Evolutionary conservation across 2,113 vertebrate species (phyloP).

Genomic region (Pachyramphus minor): DNA sequence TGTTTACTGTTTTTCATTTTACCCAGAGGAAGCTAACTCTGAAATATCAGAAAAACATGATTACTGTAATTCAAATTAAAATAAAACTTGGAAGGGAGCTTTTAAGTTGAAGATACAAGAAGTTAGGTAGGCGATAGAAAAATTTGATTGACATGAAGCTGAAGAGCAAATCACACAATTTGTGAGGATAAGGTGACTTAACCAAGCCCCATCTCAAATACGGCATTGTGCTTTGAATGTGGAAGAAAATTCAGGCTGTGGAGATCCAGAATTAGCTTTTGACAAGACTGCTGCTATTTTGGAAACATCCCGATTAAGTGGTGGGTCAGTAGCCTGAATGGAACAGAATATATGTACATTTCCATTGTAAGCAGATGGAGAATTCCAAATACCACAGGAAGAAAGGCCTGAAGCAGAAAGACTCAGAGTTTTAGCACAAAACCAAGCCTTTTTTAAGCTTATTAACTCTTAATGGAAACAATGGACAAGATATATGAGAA

Average conservation of each 20-base stretch:
- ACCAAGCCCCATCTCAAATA: background rate
- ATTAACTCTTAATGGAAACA: background rate
- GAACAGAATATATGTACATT: background rate
- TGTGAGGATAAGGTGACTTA: background rate
- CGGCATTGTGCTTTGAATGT: background rate
- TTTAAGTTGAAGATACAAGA: background rate
- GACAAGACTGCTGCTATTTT: background rate
- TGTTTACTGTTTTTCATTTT: background rate
- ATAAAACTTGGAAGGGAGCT: background rate
- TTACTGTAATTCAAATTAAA: background rate
- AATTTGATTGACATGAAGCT: background rate
- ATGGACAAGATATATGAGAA: background rate
- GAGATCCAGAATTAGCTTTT: background rate
- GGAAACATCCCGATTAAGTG: background rate
- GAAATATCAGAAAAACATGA: background rate
- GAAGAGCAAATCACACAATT: background rate
- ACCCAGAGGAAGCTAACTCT: background rate
- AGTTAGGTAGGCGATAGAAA: background rate
- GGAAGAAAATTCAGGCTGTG: background rate
- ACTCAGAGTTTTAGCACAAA: background rate
- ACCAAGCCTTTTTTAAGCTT: background rate
- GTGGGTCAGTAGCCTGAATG: background rate
- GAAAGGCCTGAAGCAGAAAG: background rate
- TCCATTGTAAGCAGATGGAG: conserved; percentile 19
- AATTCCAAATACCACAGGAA: conserved; percentile 1